Evolutionary conservation across 2,888 invertebrate species (phyloP), one percentile per base, ranked within the genome.

Genomic region (Tetropium fuscum): DNA sequence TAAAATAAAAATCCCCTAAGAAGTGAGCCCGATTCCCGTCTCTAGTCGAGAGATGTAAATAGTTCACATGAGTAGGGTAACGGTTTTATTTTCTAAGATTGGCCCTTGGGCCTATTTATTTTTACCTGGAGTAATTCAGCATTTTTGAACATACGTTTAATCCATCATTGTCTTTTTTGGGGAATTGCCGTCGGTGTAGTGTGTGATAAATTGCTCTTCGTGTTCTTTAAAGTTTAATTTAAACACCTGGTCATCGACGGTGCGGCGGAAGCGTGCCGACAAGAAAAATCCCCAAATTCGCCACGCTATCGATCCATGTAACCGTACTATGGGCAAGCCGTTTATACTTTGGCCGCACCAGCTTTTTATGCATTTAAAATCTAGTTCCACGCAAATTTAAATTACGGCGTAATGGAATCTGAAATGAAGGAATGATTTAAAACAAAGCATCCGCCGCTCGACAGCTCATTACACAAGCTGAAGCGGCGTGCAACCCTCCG

Each of bases 371-470:
- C 45, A 45, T 45, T 45, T 45, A 45, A 45, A 45, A 45, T 45
- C 25, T 18, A 45, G 22, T 45, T 27, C 45, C 32, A 27, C 45
- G 61, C 57, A 60, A 64, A 70, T 70, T 64, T 63, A 68, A 66
- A 68, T 68, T 68, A 63, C 64, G 66, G 62, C 66, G 66, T 68
- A 70, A 70, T 68, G 68, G 66, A 68, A 70, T 66, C 64, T 55
- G 61, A 66, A 68, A 70, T 68, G 69, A 66, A 66, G 63, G 66
- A 70, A 65, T 70, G 69, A 68, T 70, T 70, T 70, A 70, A 70
- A 70, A 64, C 64, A 68, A 68, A 59, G 67, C 64, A 55, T 45
- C 59, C 63, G 60, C 53, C 45, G 63, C 55, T 61, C 63, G 67
- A 68, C 68, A 70, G 68, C 64, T 70, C 63, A 66, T 70, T 70